Percentiles rank a stretch among this genome's conserved stretches.
phyloP scores from a whole-genome alignment of 2,888 invertebrate genomes.

The Embidobia sp. region DNA sequence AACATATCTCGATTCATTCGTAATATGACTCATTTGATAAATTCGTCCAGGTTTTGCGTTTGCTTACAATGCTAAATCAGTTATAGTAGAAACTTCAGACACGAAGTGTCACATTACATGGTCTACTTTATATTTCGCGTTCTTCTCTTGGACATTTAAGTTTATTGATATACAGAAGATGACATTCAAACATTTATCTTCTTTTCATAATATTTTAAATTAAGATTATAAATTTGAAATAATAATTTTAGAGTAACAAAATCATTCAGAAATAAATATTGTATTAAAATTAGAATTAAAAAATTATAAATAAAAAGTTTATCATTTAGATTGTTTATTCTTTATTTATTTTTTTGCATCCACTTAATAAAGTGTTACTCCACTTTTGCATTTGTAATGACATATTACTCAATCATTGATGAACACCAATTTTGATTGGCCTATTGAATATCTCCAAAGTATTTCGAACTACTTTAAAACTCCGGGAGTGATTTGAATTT shows the following conservation, averaged over 20 bases:
- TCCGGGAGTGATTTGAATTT: slow-evolving; percentile 12
- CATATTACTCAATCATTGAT: no score
- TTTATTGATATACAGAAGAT: slow-evolving; percentile 13
- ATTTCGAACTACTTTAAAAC: slow-evolving; percentile 1
- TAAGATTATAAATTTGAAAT: no score
- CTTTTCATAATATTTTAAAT: no score
- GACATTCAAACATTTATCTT: no score
- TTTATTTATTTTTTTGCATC: no score
- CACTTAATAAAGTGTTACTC: no score
- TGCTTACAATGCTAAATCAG: slow-evolving; percentile 51
- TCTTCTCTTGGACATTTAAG: slow-evolving; percentile 13
- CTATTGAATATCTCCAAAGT: neutral
- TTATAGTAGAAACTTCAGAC: slow-evolving; percentile 49
- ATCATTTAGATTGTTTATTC: no score
- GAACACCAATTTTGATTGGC: slow-evolving; percentile 5
- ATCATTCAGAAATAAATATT: no score
- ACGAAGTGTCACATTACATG: slow-evolving; percentile 34
- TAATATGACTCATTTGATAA: slow-evolving; percentile 40
- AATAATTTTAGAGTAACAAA: no score
- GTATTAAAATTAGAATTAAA: no score
- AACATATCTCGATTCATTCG: slow-evolving; percentile 22
- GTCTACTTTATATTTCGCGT: slow-evolving; percentile 36
- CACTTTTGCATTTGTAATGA: no score
- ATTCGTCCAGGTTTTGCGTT: slow-evolving; percentile 33
- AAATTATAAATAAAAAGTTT: no score